These are phyloP conservation scores for Sceloporus undulatus DNA, from an alignment of 2,113 vertebrate species.

Conservation along the genomic window DNA sequence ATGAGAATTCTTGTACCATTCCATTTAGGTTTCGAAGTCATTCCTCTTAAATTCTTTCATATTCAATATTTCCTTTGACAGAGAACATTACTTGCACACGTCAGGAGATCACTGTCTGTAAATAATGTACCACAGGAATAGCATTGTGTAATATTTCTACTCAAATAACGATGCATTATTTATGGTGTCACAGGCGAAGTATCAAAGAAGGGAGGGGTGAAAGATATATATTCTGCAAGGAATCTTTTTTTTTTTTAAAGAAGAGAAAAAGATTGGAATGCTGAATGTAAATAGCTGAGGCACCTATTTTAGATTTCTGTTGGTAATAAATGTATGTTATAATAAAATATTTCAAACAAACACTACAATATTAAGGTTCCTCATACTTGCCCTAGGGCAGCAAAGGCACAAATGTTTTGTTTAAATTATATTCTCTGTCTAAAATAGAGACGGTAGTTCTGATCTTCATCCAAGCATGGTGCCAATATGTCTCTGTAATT, in stretches of 20 bases:
- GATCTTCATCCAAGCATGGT: slow-evolving; percentile 30
- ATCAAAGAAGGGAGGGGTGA: slow-evolving; percentile 68
- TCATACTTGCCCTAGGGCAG: slow-evolving; percentile 73
- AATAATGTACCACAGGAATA: slow-evolving; percentile 77
- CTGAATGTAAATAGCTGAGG: slow-evolving; percentile 54
- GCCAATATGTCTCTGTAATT: slow-evolving; percentile 35
- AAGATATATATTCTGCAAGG: slow-evolving; percentile 70
- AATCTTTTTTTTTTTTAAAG: slow-evolving; percentile 62
- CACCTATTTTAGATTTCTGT: slow-evolving; percentile 70
- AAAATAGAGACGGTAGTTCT: slow-evolving; percentile 48
- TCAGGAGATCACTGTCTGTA: slow-evolving; percentile 74
- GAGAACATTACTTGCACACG: slow-evolving; percentile 61
- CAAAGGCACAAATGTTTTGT: slow-evolving; percentile 76
- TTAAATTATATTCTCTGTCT: slow-evolving; percentile 77
- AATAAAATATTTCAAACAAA: slow-evolving; percentile 86
- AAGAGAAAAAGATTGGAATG: slow-evolving; percentile 67
- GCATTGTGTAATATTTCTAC: slow-evolving; percentile 67
- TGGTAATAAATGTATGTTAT: slow-evolving; percentile 78
- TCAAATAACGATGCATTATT: slow-evolving; percentile 82
- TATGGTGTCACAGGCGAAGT: slow-evolving; percentile 79
- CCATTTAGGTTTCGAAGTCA: slow-evolving; percentile 22
- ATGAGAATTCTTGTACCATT: background rate
- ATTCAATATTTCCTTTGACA: slow-evolving; percentile 53
- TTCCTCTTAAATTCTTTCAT: slow-evolving; percentile 54
- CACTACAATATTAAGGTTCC: slow-evolving; percentile 81